Conservation (phyloP, 2,113 vertebrate genomes). For the Engraulis encrasicolus region DNA sequence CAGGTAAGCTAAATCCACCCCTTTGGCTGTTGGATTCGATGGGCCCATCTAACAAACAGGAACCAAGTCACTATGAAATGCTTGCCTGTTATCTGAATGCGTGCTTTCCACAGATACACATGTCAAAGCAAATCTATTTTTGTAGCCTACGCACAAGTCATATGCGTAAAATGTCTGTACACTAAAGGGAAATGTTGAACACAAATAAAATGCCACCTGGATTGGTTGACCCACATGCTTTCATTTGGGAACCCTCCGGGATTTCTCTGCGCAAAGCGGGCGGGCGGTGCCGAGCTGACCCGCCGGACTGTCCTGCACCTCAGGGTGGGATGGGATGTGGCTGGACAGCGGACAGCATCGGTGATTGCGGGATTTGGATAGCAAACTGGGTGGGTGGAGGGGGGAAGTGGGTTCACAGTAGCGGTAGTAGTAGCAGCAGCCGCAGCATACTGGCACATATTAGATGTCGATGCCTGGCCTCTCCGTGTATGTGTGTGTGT, state of each 20-base stretch:
- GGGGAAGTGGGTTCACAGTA: not conserved
- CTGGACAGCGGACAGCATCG: not conserved
- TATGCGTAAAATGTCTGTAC: not conserved
- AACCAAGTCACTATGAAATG: not conserved
- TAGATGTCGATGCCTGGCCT: not conserved
- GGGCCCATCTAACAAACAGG: not conserved
- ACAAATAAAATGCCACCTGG: not conserved
- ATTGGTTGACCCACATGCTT: not conserved
- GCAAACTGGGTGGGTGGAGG: not conserved
- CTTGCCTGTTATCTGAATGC: not conserved
- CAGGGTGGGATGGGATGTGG: not conserved
- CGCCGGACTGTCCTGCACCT: not conserved
- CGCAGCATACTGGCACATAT: not conserved
- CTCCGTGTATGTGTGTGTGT: no score
- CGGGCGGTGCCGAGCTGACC: not conserved
- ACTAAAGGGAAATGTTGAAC: not conserved
- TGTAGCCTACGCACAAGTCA: not conserved
- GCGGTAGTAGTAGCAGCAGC: no score
- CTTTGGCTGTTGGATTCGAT: not conserved
- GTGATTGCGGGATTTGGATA: not conserved
- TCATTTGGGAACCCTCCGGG: not conserved
- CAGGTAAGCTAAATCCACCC: not conserved
- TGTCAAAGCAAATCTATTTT: not conserved
- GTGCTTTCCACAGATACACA: not conserved
- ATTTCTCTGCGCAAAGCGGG: not conserved